Percentiles rank a stretch among this genome's conserved stretches.
Evolutionary conservation across 2,797 vertebrate genomes (phyloP).

Genomic region (Mormyrus proboscirostris): DNA sequence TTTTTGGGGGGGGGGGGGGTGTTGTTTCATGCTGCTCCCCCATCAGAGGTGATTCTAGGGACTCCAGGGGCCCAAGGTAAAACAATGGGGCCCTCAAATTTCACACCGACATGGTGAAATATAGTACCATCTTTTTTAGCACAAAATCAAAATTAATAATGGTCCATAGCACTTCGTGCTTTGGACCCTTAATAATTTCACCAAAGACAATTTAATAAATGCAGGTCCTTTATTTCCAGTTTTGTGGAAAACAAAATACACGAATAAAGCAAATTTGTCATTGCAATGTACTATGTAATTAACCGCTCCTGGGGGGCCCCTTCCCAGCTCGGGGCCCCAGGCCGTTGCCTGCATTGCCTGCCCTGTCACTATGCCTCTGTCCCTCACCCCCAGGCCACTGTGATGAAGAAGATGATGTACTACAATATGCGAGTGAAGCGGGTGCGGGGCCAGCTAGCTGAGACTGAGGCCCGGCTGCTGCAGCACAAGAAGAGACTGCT

Average conservation of each 20-base stretch:
- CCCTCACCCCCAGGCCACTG: slow-evolving; percentile 61
- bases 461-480: slow-evolving; percentile 56
- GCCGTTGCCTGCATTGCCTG: not conserved
- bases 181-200: not conserved
- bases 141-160: not conserved
- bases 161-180: no score
- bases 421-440: slow-evolving; percentile 79
- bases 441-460: slow-evolving; percentile 59
- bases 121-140: not conserved
- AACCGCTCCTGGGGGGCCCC: not conserved
- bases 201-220: not conserved
- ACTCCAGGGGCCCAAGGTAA: not conserved
- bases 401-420: slow-evolving; percentile 85
- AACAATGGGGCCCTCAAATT: not conserved
- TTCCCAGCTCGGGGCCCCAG: not conserved
- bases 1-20: not conserved
- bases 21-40: not conserved
- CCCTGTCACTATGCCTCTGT: not conserved
- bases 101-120: not conserved
- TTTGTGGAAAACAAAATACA: not conserved
- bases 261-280: not conserved
- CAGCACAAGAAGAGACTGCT: slow-evolving; percentile 60
- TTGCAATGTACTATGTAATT: not conserved
- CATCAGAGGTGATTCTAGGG: not conserved
- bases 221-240: not conserved